Evolutionary conservation across 2,113 vertebrate genomes (phyloP).

Genomic region (Embiotoca jacksoni): DNA sequence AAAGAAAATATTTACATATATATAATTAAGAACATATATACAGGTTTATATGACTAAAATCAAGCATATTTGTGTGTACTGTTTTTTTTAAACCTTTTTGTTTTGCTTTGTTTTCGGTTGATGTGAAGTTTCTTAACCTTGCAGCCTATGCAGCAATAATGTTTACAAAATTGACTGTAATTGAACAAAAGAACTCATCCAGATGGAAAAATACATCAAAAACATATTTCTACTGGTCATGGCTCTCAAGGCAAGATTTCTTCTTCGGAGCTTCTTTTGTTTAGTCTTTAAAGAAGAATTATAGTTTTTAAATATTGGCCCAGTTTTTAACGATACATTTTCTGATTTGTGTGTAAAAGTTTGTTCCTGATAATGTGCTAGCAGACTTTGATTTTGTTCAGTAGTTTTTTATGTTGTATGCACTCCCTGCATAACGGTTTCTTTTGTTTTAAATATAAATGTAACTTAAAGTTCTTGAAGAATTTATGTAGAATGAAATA

Average conservation of each 20-base stretch:
- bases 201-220: neutral
- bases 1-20: neutral
- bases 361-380: neutral
- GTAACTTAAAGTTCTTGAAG: neutral
- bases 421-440: slow-evolving; percentile 22
- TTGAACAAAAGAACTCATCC: neutral
- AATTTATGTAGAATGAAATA: neutral
- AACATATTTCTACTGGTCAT: neutral
- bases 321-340: neutral
- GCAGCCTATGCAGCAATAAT: neutral
- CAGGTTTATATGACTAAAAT: neutral
- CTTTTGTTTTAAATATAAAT: neutral
- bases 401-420: slow-evolving; percentile 8
- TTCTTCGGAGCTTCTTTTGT: neutral
- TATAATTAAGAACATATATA: neutral
- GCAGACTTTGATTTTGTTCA: neutral
- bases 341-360: slow-evolving; percentile 4
- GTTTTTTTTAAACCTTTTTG: slow-evolving; percentile 2
- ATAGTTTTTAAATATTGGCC: neutral
- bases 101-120: neutral
- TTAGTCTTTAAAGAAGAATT: slow-evolving; percentile 1
- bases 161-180: slow-evolving; percentile 13
- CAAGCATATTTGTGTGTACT: neutral
- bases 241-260: neutral
- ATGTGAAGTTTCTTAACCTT: neutral